Conservation (phyloP, 2,888 invertebrate genomes). For the Drosophila pegasa region DNA sequence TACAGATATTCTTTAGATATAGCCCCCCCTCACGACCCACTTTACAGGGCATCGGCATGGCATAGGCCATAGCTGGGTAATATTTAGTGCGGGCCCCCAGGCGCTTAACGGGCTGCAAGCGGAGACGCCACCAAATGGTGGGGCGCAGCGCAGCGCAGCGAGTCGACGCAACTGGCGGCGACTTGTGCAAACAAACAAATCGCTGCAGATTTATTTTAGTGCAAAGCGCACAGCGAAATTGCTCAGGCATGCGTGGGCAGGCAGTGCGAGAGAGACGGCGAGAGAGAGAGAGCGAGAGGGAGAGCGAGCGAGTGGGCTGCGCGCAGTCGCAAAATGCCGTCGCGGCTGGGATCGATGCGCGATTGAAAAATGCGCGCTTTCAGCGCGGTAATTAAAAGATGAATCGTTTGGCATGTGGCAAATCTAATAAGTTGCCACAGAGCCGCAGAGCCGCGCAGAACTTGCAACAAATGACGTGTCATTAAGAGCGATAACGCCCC, state of each 20-base stretch:
- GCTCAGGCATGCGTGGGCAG: slow-evolving; percentile 68
- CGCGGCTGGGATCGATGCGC: slow-evolving; percentile 48
- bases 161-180: slow-evolving; percentile 58
- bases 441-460: slow-evolving; percentile 30
- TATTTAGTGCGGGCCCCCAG: slow-evolving; percentile 64
- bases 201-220: slow-evolving; percentile 77
- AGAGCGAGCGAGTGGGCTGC: slow-evolving; percentile 7
- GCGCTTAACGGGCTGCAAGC: slow-evolving; percentile 53
- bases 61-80: slow-evolving; percentile 53
- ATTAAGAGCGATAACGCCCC: slow-evolving; percentile 82
- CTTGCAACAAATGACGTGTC: slow-evolving; percentile 78
- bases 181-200: slow-evolving; percentile 80
- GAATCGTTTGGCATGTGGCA: slow-evolving; percentile 78
- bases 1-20: no score
- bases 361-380: slow-evolving; percentile 82
- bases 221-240: slow-evolving; percentile 65
- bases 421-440: slow-evolving; percentile 62
- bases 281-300: slow-evolving; percentile 2
- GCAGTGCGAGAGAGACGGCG: slow-evolving; percentile 17
- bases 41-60: slow-evolving; percentile 26
- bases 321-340: slow-evolving; percentile 34
- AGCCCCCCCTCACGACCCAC: no score
- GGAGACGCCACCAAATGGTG: slow-evolving; percentile 11
- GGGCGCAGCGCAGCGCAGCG: neutral
- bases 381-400: slow-evolving; percentile 84